A percentile compares a stretch with the other conserved stretches of the same genome.
Conservation (phyloP, 1,140 invertebrate genomes). For the Bombus consobrinus region DNA sequence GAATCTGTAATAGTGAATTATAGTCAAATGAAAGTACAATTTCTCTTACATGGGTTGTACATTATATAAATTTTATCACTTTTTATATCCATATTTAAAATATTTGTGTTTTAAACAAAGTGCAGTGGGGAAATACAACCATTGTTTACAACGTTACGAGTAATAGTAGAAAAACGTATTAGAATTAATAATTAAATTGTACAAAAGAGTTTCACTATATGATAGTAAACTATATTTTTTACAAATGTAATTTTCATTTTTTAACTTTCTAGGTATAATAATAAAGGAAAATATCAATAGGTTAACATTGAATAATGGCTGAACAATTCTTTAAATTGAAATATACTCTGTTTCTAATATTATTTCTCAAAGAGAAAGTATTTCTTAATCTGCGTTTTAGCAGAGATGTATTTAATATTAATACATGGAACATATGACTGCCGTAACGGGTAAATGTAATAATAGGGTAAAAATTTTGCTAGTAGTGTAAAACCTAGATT, state of each 20-base stretch:
- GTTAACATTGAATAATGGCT: slow-evolving; percentile 39
- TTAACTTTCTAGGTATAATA: slow-evolving; percentile 42
- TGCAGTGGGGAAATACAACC: slow-evolving; percentile 44
- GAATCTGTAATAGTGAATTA: slow-evolving; percentile 30
- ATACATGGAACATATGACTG: slow-evolving; percentile 6
- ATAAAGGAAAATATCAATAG: slow-evolving; percentile 48
- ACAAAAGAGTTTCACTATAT: slow-evolving; percentile 55
- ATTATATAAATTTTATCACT: slow-evolving; percentile 55
- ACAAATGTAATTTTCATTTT: slow-evolving; percentile 58
- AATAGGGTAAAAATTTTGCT: slow-evolving; percentile 20
- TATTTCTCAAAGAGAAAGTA: slow-evolving; percentile 45
- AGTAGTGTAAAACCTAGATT: slow-evolving; percentile 25
- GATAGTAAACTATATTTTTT: slow-evolving; percentile 60
- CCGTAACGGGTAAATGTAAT: slow-evolving; percentile 22
- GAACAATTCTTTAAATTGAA: slow-evolving; percentile 46
- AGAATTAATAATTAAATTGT: slow-evolving; percentile 53
- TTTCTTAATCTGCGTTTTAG: slow-evolving; percentile 30
- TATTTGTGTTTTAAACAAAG: slow-evolving; percentile 61
- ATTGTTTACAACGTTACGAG: slow-evolving; percentile 54
- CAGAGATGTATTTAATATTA: slow-evolving; percentile 32
- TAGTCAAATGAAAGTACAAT: slow-evolving; percentile 53
- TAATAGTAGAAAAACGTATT: slow-evolving; percentile 39
- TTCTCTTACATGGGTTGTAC: slow-evolving; percentile 47
- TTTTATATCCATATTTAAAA: slow-evolving; percentile 46
- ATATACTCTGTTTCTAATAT: slow-evolving; percentile 44